Evolutionary conservation across 2,113 vertebrate genomes (phyloP), one percentile per base, ranked within the genome.

Genomic region (Triplophysa rosa): DNA sequence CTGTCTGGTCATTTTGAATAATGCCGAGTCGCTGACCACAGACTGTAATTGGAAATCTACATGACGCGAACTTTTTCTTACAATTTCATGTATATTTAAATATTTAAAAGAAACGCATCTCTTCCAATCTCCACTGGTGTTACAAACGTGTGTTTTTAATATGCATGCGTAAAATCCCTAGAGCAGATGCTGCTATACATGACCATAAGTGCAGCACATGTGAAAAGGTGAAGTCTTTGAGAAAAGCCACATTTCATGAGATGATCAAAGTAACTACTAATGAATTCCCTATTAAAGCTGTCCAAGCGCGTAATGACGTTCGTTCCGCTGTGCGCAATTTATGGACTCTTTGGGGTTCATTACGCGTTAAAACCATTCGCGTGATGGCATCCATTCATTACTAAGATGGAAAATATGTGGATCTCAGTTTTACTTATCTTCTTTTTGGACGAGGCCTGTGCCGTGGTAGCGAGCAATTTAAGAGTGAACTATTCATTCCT

Each of bases 181-280:
- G 17, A 72, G 33, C 29, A 72, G 54, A 40, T 58, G 49, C 29
- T 70, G 16, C 21, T 24, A 0, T 52, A 52, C 23, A 26, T 68
- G 23, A 24, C 47, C 29, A 29, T 47, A 16, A 54, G 47, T 33
- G 17, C 16, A 49, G 49, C 16, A 56, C 67, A 67, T n/a, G n/a
- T 8, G 12, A 6, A 10, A 71, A 56, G 69, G 19, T 59, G 33
- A 59, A 59, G 40, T 72, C 21, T 17, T 14, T 33, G 33, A 45
- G 65, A 70, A 70, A 62, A 23, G 65, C n/a, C 78, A 42, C 29
- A 37, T 8, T 23, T 70, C 21, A 52, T 29, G 24, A 33, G 61
- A 42, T 26, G 78, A 80, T 80, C 61, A 80, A 80, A 80, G 68
- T 8, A 65, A 9, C 24, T 13, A 1, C 59, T 79, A 65, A 80